phyloP scores from a whole-genome alignment of 1,140 invertebrate species.

The Drosophila chauvacae region DNA sequence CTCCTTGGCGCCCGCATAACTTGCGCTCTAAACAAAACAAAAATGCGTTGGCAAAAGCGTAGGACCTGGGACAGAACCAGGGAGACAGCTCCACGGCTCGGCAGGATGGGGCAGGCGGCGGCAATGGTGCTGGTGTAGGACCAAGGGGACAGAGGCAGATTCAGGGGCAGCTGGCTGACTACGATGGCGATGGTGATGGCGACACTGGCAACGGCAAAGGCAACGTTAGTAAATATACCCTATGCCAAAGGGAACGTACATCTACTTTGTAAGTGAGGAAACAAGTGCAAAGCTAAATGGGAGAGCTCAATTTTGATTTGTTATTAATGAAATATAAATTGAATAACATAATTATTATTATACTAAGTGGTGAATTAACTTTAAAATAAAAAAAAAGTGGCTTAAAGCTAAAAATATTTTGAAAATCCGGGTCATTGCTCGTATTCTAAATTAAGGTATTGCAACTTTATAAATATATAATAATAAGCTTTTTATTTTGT shows the following conservation, averaged over 20 bases:
- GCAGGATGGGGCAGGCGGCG: slow-evolving; percentile 4
- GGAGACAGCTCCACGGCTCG: slow-evolving; percentile 14
- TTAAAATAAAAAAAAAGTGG: too few species aligned
- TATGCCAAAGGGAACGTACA: background rate
- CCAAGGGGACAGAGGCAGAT: slow-evolving; percentile 4
- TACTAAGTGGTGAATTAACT: background rate
- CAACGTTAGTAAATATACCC: slow-evolving; percentile 68
- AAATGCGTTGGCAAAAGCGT: slow-evolving; percentile 77
- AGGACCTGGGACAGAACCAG: slow-evolving; percentile 30
- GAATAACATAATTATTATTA: background rate
- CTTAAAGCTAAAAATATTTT: too few species aligned
- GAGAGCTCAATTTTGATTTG: background rate
- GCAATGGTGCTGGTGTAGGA: slow-evolving; percentile 1
- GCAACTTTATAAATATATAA: too few species aligned
- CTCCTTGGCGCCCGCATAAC: slow-evolving; percentile 57
- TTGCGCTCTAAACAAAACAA: slow-evolving; percentile 81
- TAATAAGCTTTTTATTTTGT: too few species aligned
- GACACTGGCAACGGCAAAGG: slow-evolving; percentile 69
- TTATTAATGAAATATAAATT: background rate
- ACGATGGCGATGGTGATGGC: slow-evolving; percentile 60
- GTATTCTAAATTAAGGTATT: too few species aligned
- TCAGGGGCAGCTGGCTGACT: slow-evolving; percentile 61
- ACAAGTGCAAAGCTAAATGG: too few species aligned
- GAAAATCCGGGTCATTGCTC: too few species aligned
- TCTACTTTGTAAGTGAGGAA: background rate